Evolutionary conservation across 2,113 vertebrate genomes (phyloP), one percentile per base, ranked within the genome.

Genomic region (Brachionichthys hirsutus): DNA sequence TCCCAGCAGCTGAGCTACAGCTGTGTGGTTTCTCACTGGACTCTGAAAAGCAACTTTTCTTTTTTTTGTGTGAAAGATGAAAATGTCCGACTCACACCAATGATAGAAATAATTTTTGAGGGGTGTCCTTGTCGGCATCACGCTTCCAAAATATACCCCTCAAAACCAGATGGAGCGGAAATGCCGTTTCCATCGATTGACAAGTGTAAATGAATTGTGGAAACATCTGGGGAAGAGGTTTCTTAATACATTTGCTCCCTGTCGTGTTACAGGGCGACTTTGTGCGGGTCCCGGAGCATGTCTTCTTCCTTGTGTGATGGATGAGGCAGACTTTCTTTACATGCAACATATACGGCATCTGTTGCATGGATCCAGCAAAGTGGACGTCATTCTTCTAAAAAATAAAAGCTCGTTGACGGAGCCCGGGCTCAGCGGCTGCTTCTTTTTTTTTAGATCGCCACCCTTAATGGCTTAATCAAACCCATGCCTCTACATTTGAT

Each of bases 131-230:
- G 36, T 38, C 9, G 36, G 8, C 36, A 12, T 38, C 1, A 38
- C 9, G 36, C 36, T 1, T 38, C 14, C 8, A 19, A 30, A 40
- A 42, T 75, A 42, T 75, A 53, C 67, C 50, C 50, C 48, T 15
- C 53, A 46, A 46, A 38, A 38, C 8, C 8, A 38, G 12, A 38
- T 12, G 36, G 36, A 12, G 9, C 6, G 24, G 40, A 50, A 69
- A 17, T 19, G 54, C 53, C 44, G 50, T 62, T 54, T 60, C 56
- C 68, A 48, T 63, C 54, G 51, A 53, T 73, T 19, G 30, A 54
- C 65, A 66, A 60, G 44, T 81, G 65, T 58, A 61, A 82, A 74
- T 80, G 78, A 90, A 40, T 85, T 75, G 81, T 50, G 41, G 72
- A 77, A 86, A 80, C 77, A 74, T 78, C 75, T 78, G 62, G 30